A percentile compares a stretch with the other conserved stretches of the same genome.
Conservation (phyloP, 2,797 vertebrate species). For the Mycteria americana region DNA sequence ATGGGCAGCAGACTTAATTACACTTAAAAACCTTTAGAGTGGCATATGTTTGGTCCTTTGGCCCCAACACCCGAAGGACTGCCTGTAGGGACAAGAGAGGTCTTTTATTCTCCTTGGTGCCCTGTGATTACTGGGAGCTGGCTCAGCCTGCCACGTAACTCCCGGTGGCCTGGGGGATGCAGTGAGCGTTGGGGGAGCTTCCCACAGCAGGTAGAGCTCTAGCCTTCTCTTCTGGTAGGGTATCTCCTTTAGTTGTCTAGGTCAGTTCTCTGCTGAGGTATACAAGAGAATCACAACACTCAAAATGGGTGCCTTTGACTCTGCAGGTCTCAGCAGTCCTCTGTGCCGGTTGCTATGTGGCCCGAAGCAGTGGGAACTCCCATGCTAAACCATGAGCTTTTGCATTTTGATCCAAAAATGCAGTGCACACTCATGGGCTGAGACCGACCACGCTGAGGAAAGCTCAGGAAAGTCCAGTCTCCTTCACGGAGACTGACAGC, state of each 20-base stretch:
- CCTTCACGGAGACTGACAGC: not conserved
- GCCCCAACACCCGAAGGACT: not conserved
- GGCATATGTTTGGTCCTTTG: not conserved
- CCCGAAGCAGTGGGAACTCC: not conserved
- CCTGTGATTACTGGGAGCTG: not conserved
- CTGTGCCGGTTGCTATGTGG: not conserved
- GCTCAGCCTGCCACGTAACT: not conserved
- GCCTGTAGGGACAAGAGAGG: not conserved
- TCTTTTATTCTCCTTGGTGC: not conserved
- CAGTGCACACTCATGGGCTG: not conserved
- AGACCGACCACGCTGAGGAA: not conserved
- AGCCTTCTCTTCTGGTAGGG: not conserved
- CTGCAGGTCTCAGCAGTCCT: not conserved
- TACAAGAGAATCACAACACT: not conserved
- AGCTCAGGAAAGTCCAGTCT: not conserved
- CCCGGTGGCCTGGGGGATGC: not conserved
- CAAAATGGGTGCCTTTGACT: not conserved
- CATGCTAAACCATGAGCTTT: not conserved
- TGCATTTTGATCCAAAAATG: not conserved
- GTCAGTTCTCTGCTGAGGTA: not conserved
- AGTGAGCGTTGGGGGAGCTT: not conserved
- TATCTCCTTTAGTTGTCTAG: not conserved
- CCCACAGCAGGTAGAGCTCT: not conserved
- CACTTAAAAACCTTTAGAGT: not conserved
- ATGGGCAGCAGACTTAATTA: not conserved